Evolutionary conservation across 2,113 vertebrate species (phyloP), one percentile per base, ranked within the genome.

Genomic region (Burhinus oedicnemus): DNA sequence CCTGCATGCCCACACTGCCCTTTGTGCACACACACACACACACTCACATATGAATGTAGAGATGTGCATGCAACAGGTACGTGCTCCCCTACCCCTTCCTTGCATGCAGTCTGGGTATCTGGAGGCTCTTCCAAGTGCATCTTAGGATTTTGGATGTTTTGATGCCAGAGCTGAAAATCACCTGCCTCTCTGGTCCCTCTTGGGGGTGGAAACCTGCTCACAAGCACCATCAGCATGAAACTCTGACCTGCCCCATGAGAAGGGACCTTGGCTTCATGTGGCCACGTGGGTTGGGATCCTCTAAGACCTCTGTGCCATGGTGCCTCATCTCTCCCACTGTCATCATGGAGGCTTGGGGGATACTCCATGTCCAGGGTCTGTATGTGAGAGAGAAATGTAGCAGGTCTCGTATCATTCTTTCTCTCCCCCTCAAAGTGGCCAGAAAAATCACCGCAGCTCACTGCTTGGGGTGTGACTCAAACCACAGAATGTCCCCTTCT

Each of bases 301-400:
- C 29, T 5, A 13, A 42, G n/a, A 44, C 15, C 20, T 68, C 42
- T 11, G 6, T 51, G 20, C 21, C 0, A 0, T 40, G 8, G 1
- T 64, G 17, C 14, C 20, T 75, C 44, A 44, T 44, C 44, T 44
- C 44, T 44, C 14, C 44, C 44, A 11, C 8, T 29, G 23, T 22
- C 14, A 4, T 13, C 6, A 30, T 0, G 6, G 38, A 49, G 12
- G 11, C 19, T 40, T 69, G 32, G 45, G 25, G 9, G 12, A 29
- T 55, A 27, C 7, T 77, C 16, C 27, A 4, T 18, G 23, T 12
- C 13, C 4, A 4, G 12, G 7, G 6, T 40, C 18, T 72, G 14
- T 45, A 45, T 15, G 6, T 9, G 26, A 42, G n/a, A 66, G 6
- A 36, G 8, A 51, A 8, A 12, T 20, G 16, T 20, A 1, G 0